phyloP scores from a whole-genome alignment of 2,888 invertebrate species.

The Melieria picta region DNA sequence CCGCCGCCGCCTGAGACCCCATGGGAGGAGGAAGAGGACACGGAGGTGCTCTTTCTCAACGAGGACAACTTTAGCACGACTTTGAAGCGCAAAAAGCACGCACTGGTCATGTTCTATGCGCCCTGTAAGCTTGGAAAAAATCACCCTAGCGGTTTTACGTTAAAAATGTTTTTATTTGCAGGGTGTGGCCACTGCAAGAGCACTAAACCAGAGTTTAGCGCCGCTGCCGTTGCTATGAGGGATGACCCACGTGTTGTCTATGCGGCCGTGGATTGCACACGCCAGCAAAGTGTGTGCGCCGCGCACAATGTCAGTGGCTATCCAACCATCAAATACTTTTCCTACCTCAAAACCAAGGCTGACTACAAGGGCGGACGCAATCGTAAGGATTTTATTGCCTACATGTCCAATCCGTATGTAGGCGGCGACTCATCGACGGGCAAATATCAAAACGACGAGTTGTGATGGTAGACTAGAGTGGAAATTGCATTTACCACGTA shows the following conservation, averaged over 20 bases:
- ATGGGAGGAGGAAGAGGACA: constrained; percentile 81
- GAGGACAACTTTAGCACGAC: constrained; percentile 77
- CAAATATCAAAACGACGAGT: constrained; percentile 39
- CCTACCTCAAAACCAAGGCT: constrained; percentile 75
- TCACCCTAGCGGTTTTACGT: background rate
- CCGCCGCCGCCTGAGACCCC: constrained; percentile 83
- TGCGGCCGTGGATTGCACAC: constrained; percentile 86
- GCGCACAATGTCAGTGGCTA: constrained; percentile 81
- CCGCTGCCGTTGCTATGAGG: constrained; percentile 78
- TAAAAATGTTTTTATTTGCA: constrained; percentile 56
- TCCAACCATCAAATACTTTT: constrained; percentile 88
- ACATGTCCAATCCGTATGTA: constrained; percentile 48
- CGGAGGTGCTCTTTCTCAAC: constrained; percentile 80
- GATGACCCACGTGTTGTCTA: constrained; percentile 82
- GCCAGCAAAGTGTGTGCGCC: constrained; percentile 73
- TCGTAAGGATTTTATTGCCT: constrained; percentile 67
- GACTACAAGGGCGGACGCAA: constrained; percentile 81
- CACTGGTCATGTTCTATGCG: constrained; percentile 90
- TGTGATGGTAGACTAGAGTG: constrained; percentile 29
- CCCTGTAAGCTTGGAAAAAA: constrained; percentile 77
- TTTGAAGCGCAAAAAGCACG: constrained; percentile 87
- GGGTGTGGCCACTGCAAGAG: constrained; percentile 94
- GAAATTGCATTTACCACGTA: too few relatives aligned
- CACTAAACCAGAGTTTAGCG: constrained; percentile 83
- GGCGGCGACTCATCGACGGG: constrained; percentile 13